phyloP scores from a whole-genome alignment of 2,888 invertebrate species.

The Tanypteryx hageni region DNA sequence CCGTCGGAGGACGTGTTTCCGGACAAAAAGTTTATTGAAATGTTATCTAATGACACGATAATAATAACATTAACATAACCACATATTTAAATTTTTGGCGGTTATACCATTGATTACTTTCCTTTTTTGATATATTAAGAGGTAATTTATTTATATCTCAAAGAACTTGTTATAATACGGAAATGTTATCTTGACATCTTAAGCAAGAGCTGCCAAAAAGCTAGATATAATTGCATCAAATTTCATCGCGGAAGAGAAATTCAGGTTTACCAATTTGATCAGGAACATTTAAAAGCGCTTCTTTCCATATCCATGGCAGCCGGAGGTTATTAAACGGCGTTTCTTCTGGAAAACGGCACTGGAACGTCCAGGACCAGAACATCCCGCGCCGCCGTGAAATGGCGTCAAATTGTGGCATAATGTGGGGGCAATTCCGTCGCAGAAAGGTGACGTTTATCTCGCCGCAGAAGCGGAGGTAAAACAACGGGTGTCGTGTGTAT shows the following conservation, averaged over 20 bases:
- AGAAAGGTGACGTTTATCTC: slow-evolving; percentile 3
- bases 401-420: slow-evolving; percentile 17
- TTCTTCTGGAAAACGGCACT: neutral
- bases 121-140: no score
- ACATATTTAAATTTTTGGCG: no score
- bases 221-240: neutral
- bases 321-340: neutral
- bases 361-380: neutral
- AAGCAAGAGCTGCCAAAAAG: neutral
- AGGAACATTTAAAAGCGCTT: neutral
- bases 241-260: neutral
- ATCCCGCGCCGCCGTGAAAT: neutral
- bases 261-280: neutral
- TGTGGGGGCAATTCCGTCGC: neutral
- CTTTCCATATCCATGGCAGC: neutral
- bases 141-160: no score
- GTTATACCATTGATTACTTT: no score
- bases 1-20: no score
- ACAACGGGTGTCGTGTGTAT: neutral
- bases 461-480: neutral
- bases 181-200: no score
- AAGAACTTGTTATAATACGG: no score
- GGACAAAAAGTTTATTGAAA: no score
- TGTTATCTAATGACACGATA: no score
- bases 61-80: no score